These are phyloP conservation scores for Sesamia nonagrioides DNA, from an alignment of 1,140 invertebrate species.

Conservation along the genomic window DNA sequence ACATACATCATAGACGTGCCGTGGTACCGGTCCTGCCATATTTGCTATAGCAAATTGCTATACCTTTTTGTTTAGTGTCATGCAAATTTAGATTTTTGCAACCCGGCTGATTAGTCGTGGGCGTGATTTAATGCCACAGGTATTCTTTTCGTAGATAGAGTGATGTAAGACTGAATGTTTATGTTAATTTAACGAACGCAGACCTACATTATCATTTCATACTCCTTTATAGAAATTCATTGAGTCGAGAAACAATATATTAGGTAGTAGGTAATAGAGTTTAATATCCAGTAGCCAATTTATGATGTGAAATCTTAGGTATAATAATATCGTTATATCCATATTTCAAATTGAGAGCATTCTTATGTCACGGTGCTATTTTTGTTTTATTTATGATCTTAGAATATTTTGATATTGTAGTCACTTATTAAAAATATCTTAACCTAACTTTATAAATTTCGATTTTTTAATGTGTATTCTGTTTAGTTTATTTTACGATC, in stretches of 20 bases:
- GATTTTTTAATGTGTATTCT: too few relatives aligned
- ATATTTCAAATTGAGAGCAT: not conserved
- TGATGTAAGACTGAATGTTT: constrained; percentile 55
- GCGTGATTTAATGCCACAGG: constrained; percentile 51
- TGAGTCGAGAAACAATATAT: not conserved
- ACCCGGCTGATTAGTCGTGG: constrained; percentile 50
- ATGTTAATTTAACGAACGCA: constrained; percentile 33
- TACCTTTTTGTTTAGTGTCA: constrained; percentile 54
- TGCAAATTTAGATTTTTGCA: constrained; percentile 67
- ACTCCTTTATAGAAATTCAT: constrained; percentile 23
- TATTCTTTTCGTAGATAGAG: constrained; percentile 52
- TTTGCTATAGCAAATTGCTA: constrained; percentile 42
- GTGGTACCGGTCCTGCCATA: constrained; percentile 51
- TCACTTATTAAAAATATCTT: not conserved
- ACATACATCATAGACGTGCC: not conserved
- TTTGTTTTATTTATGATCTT: not conserved
- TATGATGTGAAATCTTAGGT: not conserved
- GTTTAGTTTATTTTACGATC: too few relatives aligned
- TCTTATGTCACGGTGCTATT: not conserved
- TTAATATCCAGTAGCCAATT: constrained; percentile 22
- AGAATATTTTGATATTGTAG: not conserved
- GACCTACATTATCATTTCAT: constrained; percentile 35
- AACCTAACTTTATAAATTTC: too few relatives aligned
- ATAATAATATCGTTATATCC: not conserved
- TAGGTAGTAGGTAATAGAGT: not conserved